These are phyloP conservation scores for Catagonus wagneri DNA, from an alignment of 2,113 vertebrate species.

Conservation along the genomic window DNA sequence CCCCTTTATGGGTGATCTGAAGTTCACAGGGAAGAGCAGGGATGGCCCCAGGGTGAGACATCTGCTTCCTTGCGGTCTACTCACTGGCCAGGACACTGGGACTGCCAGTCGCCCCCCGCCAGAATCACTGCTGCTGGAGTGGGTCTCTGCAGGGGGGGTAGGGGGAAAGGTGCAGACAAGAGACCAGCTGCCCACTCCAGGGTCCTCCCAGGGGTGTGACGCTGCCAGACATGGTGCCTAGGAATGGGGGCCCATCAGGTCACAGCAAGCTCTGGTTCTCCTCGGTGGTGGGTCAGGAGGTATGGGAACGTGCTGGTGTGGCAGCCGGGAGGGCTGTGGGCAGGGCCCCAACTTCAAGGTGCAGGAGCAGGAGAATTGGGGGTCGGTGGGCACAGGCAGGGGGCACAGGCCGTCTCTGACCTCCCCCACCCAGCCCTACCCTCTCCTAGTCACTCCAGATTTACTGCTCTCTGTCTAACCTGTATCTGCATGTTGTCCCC, in stretches of 20 bases:
- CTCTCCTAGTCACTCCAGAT: not conserved
- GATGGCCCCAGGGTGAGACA: not conserved
- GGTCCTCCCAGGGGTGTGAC: not conserved
- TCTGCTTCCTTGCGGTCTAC: not conserved
- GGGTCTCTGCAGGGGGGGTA: too few species aligned
- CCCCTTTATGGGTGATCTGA: not conserved
- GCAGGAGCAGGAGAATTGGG: not conserved
- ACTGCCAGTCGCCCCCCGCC: accelerated
- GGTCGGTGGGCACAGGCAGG: not conserved
- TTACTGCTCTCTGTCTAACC: not conserved
- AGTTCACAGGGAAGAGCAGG: not conserved
- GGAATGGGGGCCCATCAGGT: not conserved
- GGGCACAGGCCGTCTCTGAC: not conserved
- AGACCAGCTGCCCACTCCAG: not conserved
- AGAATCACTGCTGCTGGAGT: not conserved
- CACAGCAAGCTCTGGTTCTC: not conserved
- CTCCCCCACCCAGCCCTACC: too few species aligned
- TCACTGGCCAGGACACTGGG: not conserved
- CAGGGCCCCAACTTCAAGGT: not conserved
- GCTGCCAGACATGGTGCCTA: not conserved
- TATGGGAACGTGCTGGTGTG: not conserved
- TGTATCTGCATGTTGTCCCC: not conserved
- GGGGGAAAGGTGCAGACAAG: not conserved
- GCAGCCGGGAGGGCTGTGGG: not conserved
- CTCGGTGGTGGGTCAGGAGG: not conserved